Base-by-base conservation (phyloP, 2,113 vertebrate species). In the Diadophis punctatus region DNA sequence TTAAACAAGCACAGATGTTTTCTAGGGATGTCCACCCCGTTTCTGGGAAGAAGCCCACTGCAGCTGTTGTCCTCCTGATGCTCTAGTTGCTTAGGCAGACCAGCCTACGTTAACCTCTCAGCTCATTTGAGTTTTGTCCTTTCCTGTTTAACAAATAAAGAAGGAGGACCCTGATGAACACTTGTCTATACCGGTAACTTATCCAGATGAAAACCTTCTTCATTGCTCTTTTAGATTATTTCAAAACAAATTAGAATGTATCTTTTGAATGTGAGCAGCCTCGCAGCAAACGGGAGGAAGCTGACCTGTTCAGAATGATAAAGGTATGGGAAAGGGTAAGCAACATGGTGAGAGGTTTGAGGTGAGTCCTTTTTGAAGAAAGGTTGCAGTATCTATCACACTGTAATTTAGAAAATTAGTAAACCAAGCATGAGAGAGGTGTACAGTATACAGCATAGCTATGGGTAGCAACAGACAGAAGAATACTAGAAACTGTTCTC, bases 1-100 rank as follows among this genome's bases (percentile, higher is more conserved):
- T 94, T 95, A 95, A 96, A 96, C 85, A 43, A 60, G 90, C 96
- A 94, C 94, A 96, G 95, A 96, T 96, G 96, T 94, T 95, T 87
- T 90, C 63, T 95, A 93, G 93, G 93, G 58, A 90, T 93, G 93
- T 95, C 90, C 94, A 93, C 58, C 14, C 60, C 92, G 22, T 80
- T 96, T 60, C 91, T 94, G 94, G 92, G 93, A 96, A 74, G 90
- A 84, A 94, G 93, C 51, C 90, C 0, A 0, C 34, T 63, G 92
- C 90, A 96, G 95, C 94, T 94, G 95, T 91, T 91, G 34, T 80
- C 56, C 91, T 94, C 51, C 91, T 51, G 49, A 90, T 93, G 90
- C 87, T 92, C 89, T 93, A 85, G 23, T 92, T 88, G 87, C 55
- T 86, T 55, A 92, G 58, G 48, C 74, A 60, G 91, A 85, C 87